Evolutionary conservation across 2,113 vertebrate genomes (phyloP).

Genomic region (Ptilorrhoa leucosticta): DNA sequence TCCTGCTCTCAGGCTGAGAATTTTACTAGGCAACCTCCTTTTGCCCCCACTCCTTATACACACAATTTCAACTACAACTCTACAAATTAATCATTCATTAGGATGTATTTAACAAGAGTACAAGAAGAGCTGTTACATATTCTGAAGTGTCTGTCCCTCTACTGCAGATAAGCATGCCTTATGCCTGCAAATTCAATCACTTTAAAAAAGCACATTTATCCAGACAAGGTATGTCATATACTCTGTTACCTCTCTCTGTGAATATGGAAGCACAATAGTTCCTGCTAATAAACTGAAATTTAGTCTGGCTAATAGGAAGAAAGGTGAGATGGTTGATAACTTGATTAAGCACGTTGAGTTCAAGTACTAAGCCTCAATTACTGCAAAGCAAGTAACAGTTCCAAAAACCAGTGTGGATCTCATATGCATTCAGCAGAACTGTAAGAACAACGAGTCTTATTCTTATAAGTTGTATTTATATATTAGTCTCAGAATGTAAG

Average conservation of each 20-base stretch:
- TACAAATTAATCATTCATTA: background rate
- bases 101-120: background rate
- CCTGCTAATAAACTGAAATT: background rate
- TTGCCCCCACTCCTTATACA: background rate
- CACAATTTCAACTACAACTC: background rate
- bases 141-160: background rate
- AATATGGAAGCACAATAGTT: background rate
- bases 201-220: background rate
- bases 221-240: background rate
- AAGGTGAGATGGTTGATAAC: background rate
- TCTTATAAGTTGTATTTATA: background rate
- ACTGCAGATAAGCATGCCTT: background rate
- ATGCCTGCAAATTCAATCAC: background rate
- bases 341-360: background rate
- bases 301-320: background rate
- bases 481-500: background rate
- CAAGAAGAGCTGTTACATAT: background rate
- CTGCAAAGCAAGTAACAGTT: background rate
- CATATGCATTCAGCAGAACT: background rate
- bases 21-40: background rate
- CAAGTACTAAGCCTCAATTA: background rate
- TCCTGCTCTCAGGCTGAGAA: background rate
- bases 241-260: background rate
- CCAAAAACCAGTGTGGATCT: background rate
- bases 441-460: background rate